Percentiles rank a stretch among this genome's conserved stretches.
These are phyloP conservation scores for Acanthopagrus latus DNA, from an alignment of 2,797 vertebrate species.

Conservation along the genomic window DNA sequence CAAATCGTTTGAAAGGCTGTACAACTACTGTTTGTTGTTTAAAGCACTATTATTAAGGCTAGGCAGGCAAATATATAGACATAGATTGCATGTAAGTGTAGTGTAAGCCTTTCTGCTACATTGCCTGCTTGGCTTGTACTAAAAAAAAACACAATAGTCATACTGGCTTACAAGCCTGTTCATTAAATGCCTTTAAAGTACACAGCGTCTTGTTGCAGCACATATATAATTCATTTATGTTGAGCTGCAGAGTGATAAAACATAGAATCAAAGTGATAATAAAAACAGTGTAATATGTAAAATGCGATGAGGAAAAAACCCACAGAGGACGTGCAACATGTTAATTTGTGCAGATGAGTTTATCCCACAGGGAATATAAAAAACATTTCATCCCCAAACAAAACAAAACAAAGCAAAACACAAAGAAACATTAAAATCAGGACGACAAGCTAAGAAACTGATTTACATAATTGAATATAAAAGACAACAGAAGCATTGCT, in stretches of 20 bases:
- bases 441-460: slow-evolving; percentile 34
- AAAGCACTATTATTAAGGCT: not conserved
- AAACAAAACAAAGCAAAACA: slow-evolving; percentile 26
- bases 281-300: slow-evolving; percentile 24
- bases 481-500: slow-evolving; percentile 30
- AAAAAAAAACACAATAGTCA: not conserved
- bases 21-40: not conserved
- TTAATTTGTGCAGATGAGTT: slow-evolving; percentile 54
- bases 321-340: slow-evolving; percentile 16
- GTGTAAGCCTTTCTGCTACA: not conserved
- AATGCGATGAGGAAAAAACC: slow-evolving; percentile 1
- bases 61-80: not conserved
- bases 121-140: not conserved
- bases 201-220: slow-evolving; percentile 19
- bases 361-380: slow-evolving; percentile 23
- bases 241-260: slow-evolving; percentile 46
- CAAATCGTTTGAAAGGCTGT: not conserved
- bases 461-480: slow-evolving; percentile 57
- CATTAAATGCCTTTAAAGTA: slow-evolving; percentile 19
- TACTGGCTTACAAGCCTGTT: not conserved
- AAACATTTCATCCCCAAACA: slow-evolving; percentile 43
- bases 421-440: slow-evolving; percentile 35
- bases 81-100: not conserved
- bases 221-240: slow-evolving; percentile 37
- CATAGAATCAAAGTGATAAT: slow-evolving; percentile 35